A percentile compares a stretch with the other conserved stretches of the same genome.
These are phyloP conservation scores for Cyanoramphus novaezelandiae DNA, from an alignment of 2,113 vertebrate species.

Conservation along the genomic window DNA sequence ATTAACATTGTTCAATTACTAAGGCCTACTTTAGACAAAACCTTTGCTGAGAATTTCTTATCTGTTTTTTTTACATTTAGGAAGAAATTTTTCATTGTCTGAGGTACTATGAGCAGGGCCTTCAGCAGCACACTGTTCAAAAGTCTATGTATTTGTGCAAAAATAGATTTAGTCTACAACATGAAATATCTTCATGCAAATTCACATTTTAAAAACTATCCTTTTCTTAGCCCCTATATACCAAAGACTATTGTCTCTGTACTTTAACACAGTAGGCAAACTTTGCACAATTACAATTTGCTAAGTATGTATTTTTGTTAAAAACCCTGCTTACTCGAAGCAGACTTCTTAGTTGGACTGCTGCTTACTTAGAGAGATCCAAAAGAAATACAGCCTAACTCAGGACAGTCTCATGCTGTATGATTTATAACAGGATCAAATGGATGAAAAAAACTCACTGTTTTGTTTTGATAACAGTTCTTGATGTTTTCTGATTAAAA, in stretches of 20 bases:
- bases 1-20: neutral
- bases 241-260: neutral
- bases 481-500: neutral
- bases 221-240: rapidly evolving
- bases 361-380: neutral
- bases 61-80: neutral
- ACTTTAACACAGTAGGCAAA: neutral
- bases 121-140: neutral
- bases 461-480: neutral
- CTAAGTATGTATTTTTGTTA: neutral
- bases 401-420: neutral
- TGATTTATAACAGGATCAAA: neutral
- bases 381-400: neutral
- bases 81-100: neutral
- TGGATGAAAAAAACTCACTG: neutral
- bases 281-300: neutral
- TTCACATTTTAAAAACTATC: neutral
- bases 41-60: neutral
- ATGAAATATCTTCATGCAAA: neutral
- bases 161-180: neutral
- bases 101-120: neutral
- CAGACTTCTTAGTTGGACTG: neutral
- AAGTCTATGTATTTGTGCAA: neutral
- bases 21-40: neutral
- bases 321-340: neutral